Evolutionary conservation across 2,113 vertebrate species (phyloP), one percentile per base, ranked within the genome.

Genomic region (Alligator mississippiensis): DNA sequence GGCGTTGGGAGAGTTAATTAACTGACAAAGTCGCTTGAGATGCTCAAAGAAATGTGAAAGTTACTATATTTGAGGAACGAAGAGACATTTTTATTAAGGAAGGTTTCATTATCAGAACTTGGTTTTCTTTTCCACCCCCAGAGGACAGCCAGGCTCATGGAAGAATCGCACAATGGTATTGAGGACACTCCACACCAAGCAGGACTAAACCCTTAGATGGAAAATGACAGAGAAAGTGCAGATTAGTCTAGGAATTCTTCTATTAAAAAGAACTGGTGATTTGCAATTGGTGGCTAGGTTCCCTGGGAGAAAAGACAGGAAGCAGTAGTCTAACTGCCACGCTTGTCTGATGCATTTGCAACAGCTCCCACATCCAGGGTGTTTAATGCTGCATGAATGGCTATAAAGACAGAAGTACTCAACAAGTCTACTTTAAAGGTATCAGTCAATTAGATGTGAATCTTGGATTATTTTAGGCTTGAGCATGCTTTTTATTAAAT

Each of bases 361-460:
- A 2, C 6, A 27, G 78, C 0, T 3, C 3, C 10, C 3, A 0
- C 58, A 19, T 2, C 75, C 81, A 28, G 70, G 38, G 2, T 2
- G 55, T 11, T 2, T 1, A 34, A 0, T 14, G 9, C n/a, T 19
- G 38, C 2, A 1, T 11, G 24, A 1, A 62, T 62, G 75, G 1
- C 22, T 25, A 5, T 0, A 3, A 28, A 22, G 58, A 74, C 24
- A 64, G 59, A 2, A 0, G 5, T 13, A 25, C 0, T 4, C 6
- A 21, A 15, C 85, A 12, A 5, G 61, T 62, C 61, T 62, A 25
- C 25, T 62, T 62, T 62, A 11, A 24, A 62, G 11, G 9, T 25
- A 62, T 62, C 61, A 24, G 61, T 62, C 61, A 62, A 25, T 62
- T 62, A 62, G 21, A 62, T 11, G 24, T 24, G 61, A 19, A 62